phyloP scores from a whole-genome alignment of 2,888 invertebrate species.

The Dynastes hyllus region DNA sequence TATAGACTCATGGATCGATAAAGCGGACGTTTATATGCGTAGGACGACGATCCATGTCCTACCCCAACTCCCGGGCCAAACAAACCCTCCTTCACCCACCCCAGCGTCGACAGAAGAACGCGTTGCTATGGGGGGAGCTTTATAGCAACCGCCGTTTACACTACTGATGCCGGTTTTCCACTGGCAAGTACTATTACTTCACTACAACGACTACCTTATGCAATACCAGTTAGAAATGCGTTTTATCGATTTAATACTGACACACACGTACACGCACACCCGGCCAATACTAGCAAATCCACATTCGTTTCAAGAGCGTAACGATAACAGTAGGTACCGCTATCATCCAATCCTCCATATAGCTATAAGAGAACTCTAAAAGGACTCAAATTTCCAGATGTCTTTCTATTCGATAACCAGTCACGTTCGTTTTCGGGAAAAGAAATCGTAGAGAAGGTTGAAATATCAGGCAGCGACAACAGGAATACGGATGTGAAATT shows the following conservation, averaged over 20 bases:
- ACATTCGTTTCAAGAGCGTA: not conserved
- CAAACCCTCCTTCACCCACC: constrained; percentile 62
- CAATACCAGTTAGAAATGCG: constrained; percentile 47
- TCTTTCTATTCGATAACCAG: constrained; percentile 23
- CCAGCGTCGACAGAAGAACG: constrained; percentile 56
- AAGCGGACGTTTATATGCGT: constrained; percentile 62
- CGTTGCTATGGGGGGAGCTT: constrained; percentile 65
- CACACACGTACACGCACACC: not conserved
- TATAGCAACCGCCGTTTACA: constrained; percentile 61
- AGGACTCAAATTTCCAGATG: constrained; percentile 7
- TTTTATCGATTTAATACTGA: constrained; percentile 43
- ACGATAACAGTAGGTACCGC: not conserved
- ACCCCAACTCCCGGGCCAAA: constrained; percentile 67
- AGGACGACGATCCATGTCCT: constrained; percentile 64
- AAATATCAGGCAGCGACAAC: not conserved
- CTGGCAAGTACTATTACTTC: constrained; percentile 17
- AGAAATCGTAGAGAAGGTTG: constrained; percentile 17
- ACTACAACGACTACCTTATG: constrained; percentile 25
- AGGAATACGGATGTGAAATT: constrained; percentile 24
- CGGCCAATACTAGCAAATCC: not conserved
- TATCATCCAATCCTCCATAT: not conserved
- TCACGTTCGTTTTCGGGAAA: constrained; percentile 7
- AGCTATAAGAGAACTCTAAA: not conserved
- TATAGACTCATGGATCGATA: constrained; percentile 59
- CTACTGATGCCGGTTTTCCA: constrained; percentile 38